A percentile compares a stretch with the other conserved stretches of the same genome.
phyloP scores from a whole-genome alignment of 2,888 invertebrate genomes.

The Steinernema hermaphroditum region DNA sequence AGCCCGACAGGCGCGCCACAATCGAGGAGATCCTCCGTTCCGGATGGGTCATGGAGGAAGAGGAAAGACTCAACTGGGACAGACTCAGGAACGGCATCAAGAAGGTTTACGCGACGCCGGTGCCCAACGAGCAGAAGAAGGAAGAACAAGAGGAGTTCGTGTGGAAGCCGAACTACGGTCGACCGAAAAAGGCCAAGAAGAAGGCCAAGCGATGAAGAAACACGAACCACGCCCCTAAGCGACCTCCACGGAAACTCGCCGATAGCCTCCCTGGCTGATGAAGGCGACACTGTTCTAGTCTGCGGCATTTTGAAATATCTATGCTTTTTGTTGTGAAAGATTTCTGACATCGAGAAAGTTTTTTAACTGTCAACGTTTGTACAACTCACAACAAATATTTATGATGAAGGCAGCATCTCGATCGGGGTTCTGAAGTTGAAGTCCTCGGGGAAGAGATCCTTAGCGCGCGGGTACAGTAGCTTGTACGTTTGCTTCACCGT shows the following conservation, averaged over 20 bases:
- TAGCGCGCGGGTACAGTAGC: slow-evolving; percentile 90
- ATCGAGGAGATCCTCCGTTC: not conserved
- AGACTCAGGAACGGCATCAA: not conserved
- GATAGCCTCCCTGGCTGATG: not conserved
- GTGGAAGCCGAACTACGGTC: not conserved
- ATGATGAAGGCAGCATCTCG: slow-evolving; percentile 79
- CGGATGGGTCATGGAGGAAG: slow-evolving; percentile 2
- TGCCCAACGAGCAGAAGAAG: slow-evolving; percentile 1
- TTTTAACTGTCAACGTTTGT: not conserved
- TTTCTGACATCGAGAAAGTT: no score
- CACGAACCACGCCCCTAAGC: not conserved
- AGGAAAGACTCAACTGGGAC: slow-evolving; percentile 20
- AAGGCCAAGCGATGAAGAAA: slow-evolving; percentile 4
- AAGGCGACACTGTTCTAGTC: not conserved
- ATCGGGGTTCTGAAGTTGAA: slow-evolving; percentile 93
- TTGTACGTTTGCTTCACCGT: slow-evolving; percentile 96
- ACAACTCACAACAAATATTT: slow-evolving; percentile 32
- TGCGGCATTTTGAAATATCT: not conserved
- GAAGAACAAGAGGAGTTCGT: not conserved
- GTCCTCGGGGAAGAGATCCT: slow-evolving; percentile 89
- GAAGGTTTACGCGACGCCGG: slow-evolving; percentile 18
- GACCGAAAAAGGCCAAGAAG: not conserved
- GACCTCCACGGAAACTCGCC: not conserved
- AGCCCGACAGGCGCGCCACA: not conserved
- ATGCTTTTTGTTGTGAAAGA: not conserved